phyloP scores from a whole-genome alignment of 1,140 invertebrate genomes.

The Lepidostoma basale region DNA sequence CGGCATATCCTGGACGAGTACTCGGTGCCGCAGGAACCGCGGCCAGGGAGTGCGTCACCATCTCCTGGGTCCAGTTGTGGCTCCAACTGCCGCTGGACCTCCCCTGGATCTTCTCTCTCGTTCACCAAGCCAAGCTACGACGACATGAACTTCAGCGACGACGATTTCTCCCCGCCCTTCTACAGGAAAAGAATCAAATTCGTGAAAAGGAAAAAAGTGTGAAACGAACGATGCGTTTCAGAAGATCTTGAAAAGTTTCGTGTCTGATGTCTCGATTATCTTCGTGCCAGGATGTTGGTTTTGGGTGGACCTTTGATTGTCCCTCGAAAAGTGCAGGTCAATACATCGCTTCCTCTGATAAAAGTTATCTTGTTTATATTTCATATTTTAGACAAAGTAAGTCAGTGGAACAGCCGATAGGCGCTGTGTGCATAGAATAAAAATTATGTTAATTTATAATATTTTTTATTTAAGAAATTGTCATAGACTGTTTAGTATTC shows the following conservation, averaged over 20 bases:
- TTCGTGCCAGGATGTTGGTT: background rate
- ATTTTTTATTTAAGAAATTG: too few relatives aligned
- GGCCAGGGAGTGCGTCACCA: background rate
- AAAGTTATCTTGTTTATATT: background rate
- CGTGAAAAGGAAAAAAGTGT: conserved; percentile 37
- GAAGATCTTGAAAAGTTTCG: background rate
- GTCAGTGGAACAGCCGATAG: background rate
- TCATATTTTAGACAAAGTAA: background rate
- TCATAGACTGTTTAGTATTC: too few relatives aligned
- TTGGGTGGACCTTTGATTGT: conserved; percentile 3
- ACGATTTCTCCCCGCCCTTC: conserved; percentile 1
- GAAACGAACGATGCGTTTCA: background rate
- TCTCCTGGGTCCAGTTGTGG: conserved; percentile 27
- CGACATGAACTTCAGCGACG: conserved; percentile 25
- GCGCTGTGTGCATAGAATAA: background rate
- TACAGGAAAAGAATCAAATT: conserved; percentile 41
- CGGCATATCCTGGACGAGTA: conserved; percentile 41
- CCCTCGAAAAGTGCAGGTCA: conserved; percentile 9
- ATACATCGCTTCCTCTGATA: conserved; percentile 1
- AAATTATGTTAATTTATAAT: background rate
- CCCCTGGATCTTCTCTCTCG: conserved; percentile 26
- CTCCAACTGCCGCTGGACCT: conserved; percentile 41
- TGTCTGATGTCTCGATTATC: background rate
- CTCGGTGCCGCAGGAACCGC: background rate
- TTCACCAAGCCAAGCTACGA: conserved; percentile 30